Percentiles rank a stretch among this genome's conserved stretches.
phyloP scores from a whole-genome alignment of 2,797 vertebrate species.

The Merluccius polli region DNA sequence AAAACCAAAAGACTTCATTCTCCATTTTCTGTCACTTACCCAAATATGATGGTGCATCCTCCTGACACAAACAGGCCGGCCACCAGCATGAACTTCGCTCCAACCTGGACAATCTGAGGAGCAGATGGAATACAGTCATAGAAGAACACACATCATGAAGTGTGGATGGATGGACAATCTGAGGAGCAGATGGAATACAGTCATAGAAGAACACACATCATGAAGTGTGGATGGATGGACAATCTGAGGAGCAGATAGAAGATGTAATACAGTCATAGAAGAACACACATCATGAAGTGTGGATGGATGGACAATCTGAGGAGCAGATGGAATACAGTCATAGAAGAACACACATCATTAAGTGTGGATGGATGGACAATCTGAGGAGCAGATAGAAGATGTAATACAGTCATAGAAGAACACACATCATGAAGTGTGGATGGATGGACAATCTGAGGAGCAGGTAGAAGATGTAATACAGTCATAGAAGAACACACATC shows the following conservation, averaged over 20 bases:
- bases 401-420: background rate
- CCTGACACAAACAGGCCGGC: slow-evolving; percentile 86
- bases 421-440: accelerated
- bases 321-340: background rate
- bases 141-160: background rate
- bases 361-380: background rate
- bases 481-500: background rate
- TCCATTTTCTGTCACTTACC: slow-evolving; percentile 74
- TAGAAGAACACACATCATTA: accelerated
- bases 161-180: background rate
- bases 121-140: background rate
- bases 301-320: background rate
- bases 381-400: background rate
- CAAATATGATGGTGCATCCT: slow-evolving; percentile 87
- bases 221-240: background rate
- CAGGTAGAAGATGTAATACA: background rate
- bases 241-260: background rate
- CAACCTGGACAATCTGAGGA: slow-evolving; percentile 87
- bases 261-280: background rate
- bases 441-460: slow-evolving; percentile 78
- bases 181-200: background rate
- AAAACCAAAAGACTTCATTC: background rate
- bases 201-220: background rate
- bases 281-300: background rate
- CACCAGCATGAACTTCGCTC: slow-evolving; percentile 93